Base-by-base conservation (phyloP, 2,888 invertebrate species). In the Zootermopsis nevadensis region DNA sequence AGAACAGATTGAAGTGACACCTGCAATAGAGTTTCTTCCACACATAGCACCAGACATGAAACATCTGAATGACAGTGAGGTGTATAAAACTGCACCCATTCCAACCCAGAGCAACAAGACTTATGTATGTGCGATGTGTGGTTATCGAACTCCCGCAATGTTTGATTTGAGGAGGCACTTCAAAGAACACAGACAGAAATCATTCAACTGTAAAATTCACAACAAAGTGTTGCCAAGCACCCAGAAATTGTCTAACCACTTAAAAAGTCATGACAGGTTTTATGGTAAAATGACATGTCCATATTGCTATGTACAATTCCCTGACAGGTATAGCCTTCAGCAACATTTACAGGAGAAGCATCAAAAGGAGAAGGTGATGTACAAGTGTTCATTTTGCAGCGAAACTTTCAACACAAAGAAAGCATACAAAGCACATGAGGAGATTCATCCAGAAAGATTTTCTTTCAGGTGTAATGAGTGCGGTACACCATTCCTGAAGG, bases 401-500 rank as follows among this genome's bases (percentile, higher is more conserved):
- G 80, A 84, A 81, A 82, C 80, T 12, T 84, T 85, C 77, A 79
- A 42, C 30, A 83, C 84, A 30, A 86, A 80, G 76, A 84, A 82
- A 35, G 77, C 77, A 48, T 66, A 81, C 38, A 79, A 83, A 76
- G 31, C 38, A 15, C 86, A 86, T 81, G 84, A 85, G 77, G 83
- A 82, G 22, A 35, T 38, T 27, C 86, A 86, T 72, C 81, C 84
- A 15, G 82, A 82, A 72, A 83, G 84, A 19, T 84, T 77, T 72
- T 38, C 55, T 42, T 83, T 79, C 35, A 67, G 72, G 42, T 86
- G 86, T 82, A 79, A 85, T 30, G 74, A 80, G 8, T 85, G 85
- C 67, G 69, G 83, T 24, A 83, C 81, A 77, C 55, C 72, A 48
- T 86, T 85, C 72, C 33, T 74, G 22, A 83, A 85, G 42, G 80